Base-by-base conservation (phyloP, 2,797 vertebrate genomes). In the Hyperoplus lanceolatus region DNA sequence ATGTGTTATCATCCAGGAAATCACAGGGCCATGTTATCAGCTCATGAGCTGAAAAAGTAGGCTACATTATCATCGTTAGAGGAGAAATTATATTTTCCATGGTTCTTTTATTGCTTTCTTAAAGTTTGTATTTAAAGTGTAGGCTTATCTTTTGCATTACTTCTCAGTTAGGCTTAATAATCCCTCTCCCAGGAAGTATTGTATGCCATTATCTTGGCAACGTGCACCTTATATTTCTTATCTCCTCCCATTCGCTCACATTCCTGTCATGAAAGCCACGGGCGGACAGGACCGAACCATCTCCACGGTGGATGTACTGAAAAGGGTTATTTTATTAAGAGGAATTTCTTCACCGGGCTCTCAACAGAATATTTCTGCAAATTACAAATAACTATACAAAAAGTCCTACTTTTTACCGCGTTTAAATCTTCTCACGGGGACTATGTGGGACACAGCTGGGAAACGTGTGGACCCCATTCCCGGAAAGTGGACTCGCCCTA, bases 231-330 rank as follows among this genome's bases (percentile, higher is more conserved):
- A 45, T 82, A 45, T 82, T 87, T 66, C 86, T 84, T 85, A 80
- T 87, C 92, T 90, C 89, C 87, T 91, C 89, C 87, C 85, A 75
- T 76, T 84, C 82, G 59, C 84, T 78, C 83, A 89, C 90, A 93
- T 94, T 93, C 91, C 91, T 92, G 87, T 83, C 87, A 84, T 82
- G 82, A 92, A 91, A 91, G 82, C 91, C 84, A 92, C 80, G 73
- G 92, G 92, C 87, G 73, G 87, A 86, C 39, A 18, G 82, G 93
- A 85, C 48, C 10, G 43, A 81, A 92, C 93, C 93, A 94, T 75
- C 56, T 79, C 5, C 0, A 3, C 0, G 63, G 82, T 9, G 61
- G 3, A 9, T 0, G 0, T 1, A 0, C 15, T 18, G 15, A 6
- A 1, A 18, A 13, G 4, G 49, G 0, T 3, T 1, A 46, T 75